phyloP scores from a whole-genome alignment of 2,113 vertebrate genomes.

The Anser cygnoides region DNA sequence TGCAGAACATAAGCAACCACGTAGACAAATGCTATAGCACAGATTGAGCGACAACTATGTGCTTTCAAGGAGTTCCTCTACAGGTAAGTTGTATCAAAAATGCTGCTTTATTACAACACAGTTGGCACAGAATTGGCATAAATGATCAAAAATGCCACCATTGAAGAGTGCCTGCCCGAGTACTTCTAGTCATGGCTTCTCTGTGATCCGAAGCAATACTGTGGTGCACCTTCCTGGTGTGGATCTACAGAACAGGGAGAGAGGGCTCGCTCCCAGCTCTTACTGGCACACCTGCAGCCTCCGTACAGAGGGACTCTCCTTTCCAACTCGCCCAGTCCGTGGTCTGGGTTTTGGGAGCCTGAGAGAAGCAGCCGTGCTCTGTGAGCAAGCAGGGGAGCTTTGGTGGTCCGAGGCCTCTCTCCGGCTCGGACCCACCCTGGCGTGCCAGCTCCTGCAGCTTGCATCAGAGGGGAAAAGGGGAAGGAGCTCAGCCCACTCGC shows the following conservation, averaged over 20 bases:
- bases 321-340: background rate
- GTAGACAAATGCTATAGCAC: background rate
- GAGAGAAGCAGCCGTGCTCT: background rate
- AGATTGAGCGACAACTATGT: background rate
- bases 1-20: background rate
- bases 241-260: background rate
- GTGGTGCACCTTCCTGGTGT: background rate
- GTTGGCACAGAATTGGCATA: background rate
- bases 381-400: background rate
- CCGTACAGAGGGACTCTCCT: background rate
- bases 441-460: background rate
- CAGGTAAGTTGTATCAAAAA: background rate
- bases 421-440: background rate
- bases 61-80: background rate
- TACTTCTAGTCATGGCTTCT: background rate
- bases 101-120: background rate
- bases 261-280: background rate
- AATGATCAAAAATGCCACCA: background rate
- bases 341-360: background rate
- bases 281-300: background rate
- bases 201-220: background rate
- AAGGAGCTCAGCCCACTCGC: background rate
- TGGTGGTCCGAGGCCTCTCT: background rate
- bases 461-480: background rate
- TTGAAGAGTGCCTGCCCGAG: background rate